phyloP scores from a whole-genome alignment of 2,797 vertebrate genomes.

The Halcyon smyrnensis region DNA sequence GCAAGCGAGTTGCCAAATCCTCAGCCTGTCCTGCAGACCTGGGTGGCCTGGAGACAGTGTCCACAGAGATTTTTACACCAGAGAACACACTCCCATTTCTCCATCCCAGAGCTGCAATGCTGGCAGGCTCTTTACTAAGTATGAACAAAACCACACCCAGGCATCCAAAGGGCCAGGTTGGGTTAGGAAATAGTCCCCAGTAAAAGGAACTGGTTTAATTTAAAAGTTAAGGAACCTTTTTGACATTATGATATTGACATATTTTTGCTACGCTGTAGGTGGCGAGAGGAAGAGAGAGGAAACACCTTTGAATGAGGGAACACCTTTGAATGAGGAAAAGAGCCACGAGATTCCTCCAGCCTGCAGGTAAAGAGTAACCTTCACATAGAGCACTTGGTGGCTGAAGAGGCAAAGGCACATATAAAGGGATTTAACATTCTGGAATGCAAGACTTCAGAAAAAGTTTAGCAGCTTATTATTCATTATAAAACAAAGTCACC shows the following conservation, averaged over 20 bases:
- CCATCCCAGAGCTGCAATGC: background rate
- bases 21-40: background rate
- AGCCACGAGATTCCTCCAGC: background rate
- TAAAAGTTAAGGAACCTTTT: background rate
- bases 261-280: background rate
- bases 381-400: background rate
- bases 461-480: background rate
- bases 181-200: background rate
- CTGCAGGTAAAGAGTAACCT: conserved; percentile 20
- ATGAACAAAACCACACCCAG: background rate
- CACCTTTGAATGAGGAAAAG: background rate
- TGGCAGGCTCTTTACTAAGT: background rate
- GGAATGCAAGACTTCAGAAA: background rate
- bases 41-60: background rate
- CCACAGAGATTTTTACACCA: background rate
- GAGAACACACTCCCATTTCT: background rate
- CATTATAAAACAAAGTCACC: background rate
- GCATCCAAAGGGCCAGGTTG: background rate
- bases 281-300: background rate
- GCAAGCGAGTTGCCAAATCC: background rate
- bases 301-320: background rate
- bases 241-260: background rate
- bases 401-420: background rate
- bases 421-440: background rate
- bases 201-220: background rate